These are phyloP conservation scores for Tetragnatha montana DNA, from an alignment of 2,888 invertebrate genomes.

Conservation along the genomic window DNA sequence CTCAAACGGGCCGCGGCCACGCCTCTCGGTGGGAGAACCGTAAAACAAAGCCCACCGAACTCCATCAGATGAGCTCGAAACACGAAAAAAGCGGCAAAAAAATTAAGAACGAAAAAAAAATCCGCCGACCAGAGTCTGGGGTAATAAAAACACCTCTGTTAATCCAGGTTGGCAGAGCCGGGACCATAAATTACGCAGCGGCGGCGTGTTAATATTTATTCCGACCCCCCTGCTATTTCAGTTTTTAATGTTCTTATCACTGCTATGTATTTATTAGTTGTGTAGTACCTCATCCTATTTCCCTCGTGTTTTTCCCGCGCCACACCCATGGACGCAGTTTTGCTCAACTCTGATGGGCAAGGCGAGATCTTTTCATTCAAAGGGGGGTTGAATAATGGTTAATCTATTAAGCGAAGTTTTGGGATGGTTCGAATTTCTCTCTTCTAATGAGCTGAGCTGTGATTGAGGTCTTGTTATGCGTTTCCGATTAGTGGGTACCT, in stretches of 20 bases:
- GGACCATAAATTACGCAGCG: conserved; percentile 50
- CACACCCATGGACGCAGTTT: conserved; percentile 46
- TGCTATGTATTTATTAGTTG: conserved; percentile 67
- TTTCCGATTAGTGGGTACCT: conserved; percentile 26
- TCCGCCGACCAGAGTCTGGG: neutral
- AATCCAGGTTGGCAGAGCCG: conserved; percentile 49
- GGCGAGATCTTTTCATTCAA: neutral
- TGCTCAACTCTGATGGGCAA: conserved; percentile 13
- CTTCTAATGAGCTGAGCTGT: conserved; percentile 50
- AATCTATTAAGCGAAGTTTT: conserved; percentile 51
- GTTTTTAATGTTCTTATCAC: conserved; percentile 67
- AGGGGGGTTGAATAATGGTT: conserved; percentile 56
- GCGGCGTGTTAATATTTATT: conserved; percentile 66
- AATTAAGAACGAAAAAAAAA: neutral
- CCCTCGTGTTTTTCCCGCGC: conserved; percentile 26
- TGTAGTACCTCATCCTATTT: conserved; percentile 23
- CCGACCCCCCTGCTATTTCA: conserved; percentile 33
- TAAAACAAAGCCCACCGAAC: conserved; percentile 5
- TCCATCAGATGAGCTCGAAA: conserved; percentile 8
- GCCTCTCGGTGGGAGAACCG: neutral
- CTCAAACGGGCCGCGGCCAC: conserved; percentile 9
- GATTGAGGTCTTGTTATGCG: conserved; percentile 42
- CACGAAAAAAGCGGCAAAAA: neutral
- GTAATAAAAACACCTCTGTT: conserved; percentile 67
- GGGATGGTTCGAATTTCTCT: conserved; percentile 59